A percentile compares a stretch with the other conserved stretches of the same genome.
These are phyloP conservation scores for Chromis chromis DNA, from an alignment of 2,797 vertebrate genomes.

Conservation along the genomic window DNA sequence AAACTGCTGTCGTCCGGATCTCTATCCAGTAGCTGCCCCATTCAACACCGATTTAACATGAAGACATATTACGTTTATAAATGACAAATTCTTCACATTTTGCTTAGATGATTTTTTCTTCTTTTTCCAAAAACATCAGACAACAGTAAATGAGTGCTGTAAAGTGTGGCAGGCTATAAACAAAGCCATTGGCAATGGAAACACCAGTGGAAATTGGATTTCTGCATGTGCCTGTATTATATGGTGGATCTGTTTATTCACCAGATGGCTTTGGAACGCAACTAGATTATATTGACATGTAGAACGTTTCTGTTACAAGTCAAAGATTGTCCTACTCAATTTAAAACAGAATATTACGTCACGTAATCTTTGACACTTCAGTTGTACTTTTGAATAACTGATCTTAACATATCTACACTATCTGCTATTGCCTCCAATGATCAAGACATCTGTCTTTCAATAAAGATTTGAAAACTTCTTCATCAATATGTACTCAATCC, in stretches of 20 bases:
- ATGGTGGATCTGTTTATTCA: slow-evolving; percentile 26
- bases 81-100: slow-evolving; percentile 28
- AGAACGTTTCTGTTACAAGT: slow-evolving; percentile 15
- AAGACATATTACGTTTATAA: slow-evolving; percentile 29
- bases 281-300: slow-evolving; percentile 26
- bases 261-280: slow-evolving; percentile 40
- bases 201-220: not conserved
- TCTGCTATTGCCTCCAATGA: slow-evolving; percentile 12
- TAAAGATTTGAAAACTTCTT: slow-evolving; percentile 9
- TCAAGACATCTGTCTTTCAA: slow-evolving; percentile 16
- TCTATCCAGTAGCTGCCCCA: slow-evolving; percentile 34
- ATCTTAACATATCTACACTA: slow-evolving; percentile 16
- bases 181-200: slow-evolving; percentile 16
- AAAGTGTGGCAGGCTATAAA: not conserved
- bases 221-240: slow-evolving; percentile 15
- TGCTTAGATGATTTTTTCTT: not conserved
- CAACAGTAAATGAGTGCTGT: slow-evolving; percentile 6
- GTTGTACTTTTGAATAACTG: not conserved
- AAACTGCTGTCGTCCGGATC: slow-evolving; percentile 26
- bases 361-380: slow-evolving; percentile 18
- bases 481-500: slow-evolving; percentile 6
- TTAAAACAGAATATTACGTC: slow-evolving; percentile 22
- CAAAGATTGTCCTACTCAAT: slow-evolving; percentile 48
- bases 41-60: slow-evolving; percentile 14
- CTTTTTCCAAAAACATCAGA: slow-evolving; percentile 1